Conservation (phyloP, 2,113 vertebrate genomes). For the Bos indicus region DNA sequence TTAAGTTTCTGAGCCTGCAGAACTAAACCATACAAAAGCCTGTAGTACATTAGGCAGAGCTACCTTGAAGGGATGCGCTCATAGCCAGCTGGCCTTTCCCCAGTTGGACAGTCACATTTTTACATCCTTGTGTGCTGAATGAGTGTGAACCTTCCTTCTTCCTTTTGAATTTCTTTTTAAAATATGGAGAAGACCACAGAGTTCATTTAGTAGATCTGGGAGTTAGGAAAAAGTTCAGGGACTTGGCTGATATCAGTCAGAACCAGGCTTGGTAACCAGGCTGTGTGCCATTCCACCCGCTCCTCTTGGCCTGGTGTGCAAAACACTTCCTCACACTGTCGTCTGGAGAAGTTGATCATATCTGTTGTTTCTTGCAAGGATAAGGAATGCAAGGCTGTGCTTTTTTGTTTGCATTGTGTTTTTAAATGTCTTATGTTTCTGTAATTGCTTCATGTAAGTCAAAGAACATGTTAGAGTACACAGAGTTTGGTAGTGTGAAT, state of each 20-base stretch:
- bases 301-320: neutral
- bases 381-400: neutral
- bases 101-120: neutral
- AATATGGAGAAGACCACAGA: neutral
- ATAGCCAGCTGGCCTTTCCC: neutral
- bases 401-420: constrained; percentile 20
- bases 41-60: neutral
- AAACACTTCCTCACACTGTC: neutral
- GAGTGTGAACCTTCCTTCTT: neutral
- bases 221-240: neutral
- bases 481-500: neutral
- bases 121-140: neutral
- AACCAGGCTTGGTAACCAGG: neutral
- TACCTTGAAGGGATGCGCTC: neutral
- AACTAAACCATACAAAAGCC: neutral
- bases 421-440: neutral
- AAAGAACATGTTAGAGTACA: neutral
- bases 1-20: neutral
- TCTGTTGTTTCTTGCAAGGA: neutral
- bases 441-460: neutral
- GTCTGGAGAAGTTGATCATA: neutral
- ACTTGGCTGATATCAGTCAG: neutral
- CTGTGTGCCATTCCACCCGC: neutral
- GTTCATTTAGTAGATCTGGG: neutral
- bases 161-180: neutral